phyloP scores from a whole-genome alignment of 1,140 invertebrate genomes.

The Anastatus disparis region DNA sequence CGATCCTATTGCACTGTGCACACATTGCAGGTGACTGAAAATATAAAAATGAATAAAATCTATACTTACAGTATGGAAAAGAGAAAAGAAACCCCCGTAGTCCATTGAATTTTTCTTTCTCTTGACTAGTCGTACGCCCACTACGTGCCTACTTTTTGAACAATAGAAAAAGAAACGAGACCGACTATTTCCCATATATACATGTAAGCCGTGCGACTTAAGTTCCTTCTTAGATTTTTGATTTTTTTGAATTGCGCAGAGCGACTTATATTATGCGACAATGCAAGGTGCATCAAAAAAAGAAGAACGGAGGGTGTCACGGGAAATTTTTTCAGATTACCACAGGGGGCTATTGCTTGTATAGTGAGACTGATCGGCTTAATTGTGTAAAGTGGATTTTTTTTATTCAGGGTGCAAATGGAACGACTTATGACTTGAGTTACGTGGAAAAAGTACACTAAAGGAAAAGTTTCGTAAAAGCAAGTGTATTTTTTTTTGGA shows the following conservation, averaged over 20 bases:
- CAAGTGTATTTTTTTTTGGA: background rate
- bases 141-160: slow-evolving; percentile 55
- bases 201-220: slow-evolving; percentile 39
- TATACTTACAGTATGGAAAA: no score
- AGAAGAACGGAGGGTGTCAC: background rate
- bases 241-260: background rate
- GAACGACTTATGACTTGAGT: background rate
- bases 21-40: slow-evolving; percentile 54
- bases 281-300: slow-evolving; percentile 9
- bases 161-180: slow-evolving; percentile 26
- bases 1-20: slow-evolving; percentile 37
- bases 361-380: background rate
- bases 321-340: slow-evolving; percentile 2
- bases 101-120: slow-evolving; percentile 55
- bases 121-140: slow-evolving; percentile 55
- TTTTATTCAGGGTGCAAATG: background rate
- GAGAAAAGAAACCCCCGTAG: slow-evolving; percentile 25
- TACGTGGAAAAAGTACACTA: background rate
- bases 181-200: slow-evolving; percentile 8
- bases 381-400: slow-evolving; percentile 4
- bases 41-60: no score
- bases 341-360: background rate
- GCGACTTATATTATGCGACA: no score
- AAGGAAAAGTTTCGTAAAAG: background rate
- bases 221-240: background rate